phyloP scores from a whole-genome alignment of 2,888 invertebrate species.

The Orthosia gothica region DNA sequence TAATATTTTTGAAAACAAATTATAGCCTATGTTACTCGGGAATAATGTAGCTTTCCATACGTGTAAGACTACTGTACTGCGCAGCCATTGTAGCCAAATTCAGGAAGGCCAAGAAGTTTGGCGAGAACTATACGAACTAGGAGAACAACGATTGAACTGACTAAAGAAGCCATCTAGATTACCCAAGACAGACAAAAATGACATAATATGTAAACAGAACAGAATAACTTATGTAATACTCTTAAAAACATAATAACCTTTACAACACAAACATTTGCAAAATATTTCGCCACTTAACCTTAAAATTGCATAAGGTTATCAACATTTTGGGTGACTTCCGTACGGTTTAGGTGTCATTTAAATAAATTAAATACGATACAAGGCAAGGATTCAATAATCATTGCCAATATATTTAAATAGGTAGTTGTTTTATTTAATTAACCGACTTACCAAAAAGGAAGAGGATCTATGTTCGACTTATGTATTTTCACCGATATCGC shows the following conservation, averaged over 20 bases:
- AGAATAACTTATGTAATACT: conserved; percentile 21
- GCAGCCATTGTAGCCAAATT: too few relatives aligned
- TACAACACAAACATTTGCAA: conserved; percentile 15
- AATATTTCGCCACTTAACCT: conserved; percentile 12
- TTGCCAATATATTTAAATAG: not conserved
- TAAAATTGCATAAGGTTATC: conserved; percentile 27
- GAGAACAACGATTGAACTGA: not conserved
- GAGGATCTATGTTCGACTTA: too few relatives aligned
- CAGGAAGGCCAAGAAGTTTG: too few relatives aligned
- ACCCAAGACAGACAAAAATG: conserved; percentile 4
- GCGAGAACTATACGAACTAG: not conserved
- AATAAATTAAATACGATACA: conserved; percentile 3
- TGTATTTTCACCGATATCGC: too few relatives aligned
- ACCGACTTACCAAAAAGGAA: too few relatives aligned
- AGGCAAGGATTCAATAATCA: not conserved
- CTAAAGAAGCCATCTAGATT: conserved; percentile 8
- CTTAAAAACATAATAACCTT: conserved; percentile 36
- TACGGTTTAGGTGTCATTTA: conserved; percentile 5
- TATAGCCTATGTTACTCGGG: too few relatives aligned
- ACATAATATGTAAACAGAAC: not conserved
- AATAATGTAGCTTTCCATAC: too few relatives aligned
- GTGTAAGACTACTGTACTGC: too few relatives aligned
- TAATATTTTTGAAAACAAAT: too few relatives aligned
- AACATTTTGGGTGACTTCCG: conserved; percentile 33
- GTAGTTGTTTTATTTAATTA: too few relatives aligned